Percentiles rank a stretch among this genome's conserved stretches.
These are phyloP conservation scores for Parauchenoglanis ngamensis DNA, from an alignment of 2,797 vertebrate genomes.

Conservation along the genomic window DNA sequence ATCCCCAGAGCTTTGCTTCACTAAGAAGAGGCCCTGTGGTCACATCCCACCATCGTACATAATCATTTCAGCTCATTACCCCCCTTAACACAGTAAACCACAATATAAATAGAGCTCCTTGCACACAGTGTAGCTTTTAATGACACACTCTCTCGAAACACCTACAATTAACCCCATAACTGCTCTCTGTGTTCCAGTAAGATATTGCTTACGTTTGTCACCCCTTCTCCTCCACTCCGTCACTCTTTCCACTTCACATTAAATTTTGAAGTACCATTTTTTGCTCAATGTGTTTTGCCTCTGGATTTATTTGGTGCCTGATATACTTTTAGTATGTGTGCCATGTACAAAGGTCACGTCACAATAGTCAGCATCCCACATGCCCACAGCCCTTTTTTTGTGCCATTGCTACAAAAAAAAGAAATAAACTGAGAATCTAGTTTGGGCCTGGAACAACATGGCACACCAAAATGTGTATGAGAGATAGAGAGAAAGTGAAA, in stretches of 20 bases:
- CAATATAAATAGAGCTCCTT: constrained; percentile 76
- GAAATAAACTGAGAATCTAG: not conserved
- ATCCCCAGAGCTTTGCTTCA: constrained; percentile 62
- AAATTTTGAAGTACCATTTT: constrained; percentile 71
- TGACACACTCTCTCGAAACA: constrained; percentile 76
- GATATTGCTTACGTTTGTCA: constrained; percentile 30
- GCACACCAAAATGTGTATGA: constrained; percentile 6
- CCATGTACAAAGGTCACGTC: constrained; percentile 64
- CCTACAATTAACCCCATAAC: constrained; percentile 81
- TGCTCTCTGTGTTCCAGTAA: constrained; percentile 71
- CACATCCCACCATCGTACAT: constrained; percentile 74
- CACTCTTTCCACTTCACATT: constrained; percentile 57
- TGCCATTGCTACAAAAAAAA: not conserved
- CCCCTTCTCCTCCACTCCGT: constrained; percentile 48
- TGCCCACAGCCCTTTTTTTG: not conserved
- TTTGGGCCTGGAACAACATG: constrained; percentile 21
- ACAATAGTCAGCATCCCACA: constrained; percentile 14
- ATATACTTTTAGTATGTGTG: constrained; percentile 73
- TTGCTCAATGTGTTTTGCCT: constrained; percentile 68
- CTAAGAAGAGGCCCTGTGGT: constrained; percentile 66
- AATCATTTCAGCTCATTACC: constrained; percentile 81
- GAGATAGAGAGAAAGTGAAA: not conserved
- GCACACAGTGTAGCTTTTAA: constrained; percentile 71
- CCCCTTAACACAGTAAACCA: constrained; percentile 50
- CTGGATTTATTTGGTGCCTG: constrained; percentile 76